Conservation (phyloP, 2,888 invertebrate genomes). For the Galerucella nymphaeae region DNA sequence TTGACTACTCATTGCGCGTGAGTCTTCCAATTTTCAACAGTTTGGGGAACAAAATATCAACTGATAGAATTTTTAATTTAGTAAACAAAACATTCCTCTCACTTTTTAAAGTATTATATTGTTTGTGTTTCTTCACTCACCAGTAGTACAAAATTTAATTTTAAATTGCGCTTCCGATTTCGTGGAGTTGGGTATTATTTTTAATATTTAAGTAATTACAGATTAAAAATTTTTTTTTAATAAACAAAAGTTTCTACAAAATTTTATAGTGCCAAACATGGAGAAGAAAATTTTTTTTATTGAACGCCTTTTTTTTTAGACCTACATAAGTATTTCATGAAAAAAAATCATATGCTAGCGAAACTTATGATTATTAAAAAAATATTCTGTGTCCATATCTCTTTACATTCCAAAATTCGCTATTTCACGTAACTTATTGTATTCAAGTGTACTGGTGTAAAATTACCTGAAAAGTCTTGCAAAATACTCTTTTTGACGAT, state of each 20-base stretch:
- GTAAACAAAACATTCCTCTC: background rate
- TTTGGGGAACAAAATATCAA: no score
- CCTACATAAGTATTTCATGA: background rate
- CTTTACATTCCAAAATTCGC: constrained; percentile 42
- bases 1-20: no score
- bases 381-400: constrained; percentile 37
- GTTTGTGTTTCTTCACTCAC: constrained; percentile 33
- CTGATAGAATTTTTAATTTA: background rate
- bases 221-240: background rate
- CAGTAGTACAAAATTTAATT: constrained; percentile 44
- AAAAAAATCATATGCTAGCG: no score
- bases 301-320: background rate
- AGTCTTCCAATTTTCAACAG: no score
- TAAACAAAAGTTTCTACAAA: background rate
- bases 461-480: constrained; percentile 5
- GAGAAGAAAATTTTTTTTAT: background rate
- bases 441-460: background rate
- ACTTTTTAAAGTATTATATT: background rate
- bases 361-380: constrained; percentile 21
- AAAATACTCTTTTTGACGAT: constrained; percentile 13
- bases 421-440: background rate
- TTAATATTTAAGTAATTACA: background rate
- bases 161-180: constrained; percentile 38
- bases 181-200: constrained; percentile 6
- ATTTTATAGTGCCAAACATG: background rate